phyloP scores from a whole-genome alignment of 2,888 invertebrate genomes.

The Papilio protenor region DNA sequence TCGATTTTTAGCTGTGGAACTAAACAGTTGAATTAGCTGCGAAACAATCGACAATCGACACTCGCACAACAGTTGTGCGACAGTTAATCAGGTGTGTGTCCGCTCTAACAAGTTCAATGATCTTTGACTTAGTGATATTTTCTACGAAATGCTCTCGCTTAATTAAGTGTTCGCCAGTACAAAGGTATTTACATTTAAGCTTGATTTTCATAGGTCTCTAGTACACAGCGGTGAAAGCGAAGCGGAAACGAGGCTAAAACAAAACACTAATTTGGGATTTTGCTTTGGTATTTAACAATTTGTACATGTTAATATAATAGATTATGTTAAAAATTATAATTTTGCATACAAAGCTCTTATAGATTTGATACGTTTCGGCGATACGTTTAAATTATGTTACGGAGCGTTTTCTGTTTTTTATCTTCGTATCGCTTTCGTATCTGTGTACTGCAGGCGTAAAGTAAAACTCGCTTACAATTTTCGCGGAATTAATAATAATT shows the following conservation, averaged over 20 bases:
- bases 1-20: too few relatives aligned
- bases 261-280: neutral
- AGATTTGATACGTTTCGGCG: neutral
- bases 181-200: conserved; percentile 2
- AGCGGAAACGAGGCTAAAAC: neutral
- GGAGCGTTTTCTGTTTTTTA: neutral
- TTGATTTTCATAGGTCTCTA: conserved; percentile 3
- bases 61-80: too few relatives aligned
- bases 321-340: neutral
- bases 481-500: conserved; percentile 25
- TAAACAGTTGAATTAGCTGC: too few relatives aligned
- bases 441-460: neutral
- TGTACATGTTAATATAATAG: neutral
- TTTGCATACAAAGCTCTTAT: neutral
- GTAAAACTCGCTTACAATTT: conserved; percentile 32
- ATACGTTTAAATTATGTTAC: neutral
- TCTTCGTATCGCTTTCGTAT: conserved; percentile 4
- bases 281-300: neutral
- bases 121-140: neutral
- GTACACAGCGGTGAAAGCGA: neutral
- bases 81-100: too few relatives aligned
- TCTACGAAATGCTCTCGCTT: neutral
- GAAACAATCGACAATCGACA: too few relatives aligned
- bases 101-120: neutral
- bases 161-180: conserved; percentile 6